A percentile compares a stretch with the other conserved stretches of the same genome.
phyloP scores from a whole-genome alignment of 2,888 invertebrate genomes.

The Thymelicus lineola region DNA sequence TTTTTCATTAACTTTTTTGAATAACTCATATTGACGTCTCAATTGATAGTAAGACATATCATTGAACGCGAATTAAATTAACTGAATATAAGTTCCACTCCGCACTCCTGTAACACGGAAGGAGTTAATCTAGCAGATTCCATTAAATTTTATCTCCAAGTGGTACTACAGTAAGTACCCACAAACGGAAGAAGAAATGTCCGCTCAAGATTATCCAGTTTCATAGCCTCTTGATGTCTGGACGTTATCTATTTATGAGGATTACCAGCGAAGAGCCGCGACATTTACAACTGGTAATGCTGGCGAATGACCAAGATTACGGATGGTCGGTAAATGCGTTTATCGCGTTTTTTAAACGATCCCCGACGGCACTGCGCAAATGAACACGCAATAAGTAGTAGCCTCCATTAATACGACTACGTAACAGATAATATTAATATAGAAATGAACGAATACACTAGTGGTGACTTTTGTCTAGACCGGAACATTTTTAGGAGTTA shows the following conservation, averaged over 20 bases:
- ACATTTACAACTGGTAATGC: conserved; percentile 23
- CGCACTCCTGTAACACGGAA: not conserved
- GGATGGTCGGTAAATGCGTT: conserved; percentile 24
- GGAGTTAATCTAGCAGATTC: not conserved
- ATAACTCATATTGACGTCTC: too few relatives aligned
- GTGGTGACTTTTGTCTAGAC: too few relatives aligned
- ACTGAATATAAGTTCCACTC: too few relatives aligned
- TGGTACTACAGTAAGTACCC: not conserved
- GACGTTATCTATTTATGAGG: conserved; percentile 21
- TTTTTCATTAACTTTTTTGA: too few relatives aligned
- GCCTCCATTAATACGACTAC: not conserved
- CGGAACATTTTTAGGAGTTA: too few relatives aligned
- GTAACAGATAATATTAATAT: not conserved
- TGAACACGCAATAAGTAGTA: conserved; percentile 10
- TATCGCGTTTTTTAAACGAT: conserved; percentile 36
- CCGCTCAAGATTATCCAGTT: conserved; percentile 16
- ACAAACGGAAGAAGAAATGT: conserved; percentile 18
- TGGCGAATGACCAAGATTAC: conserved; percentile 20
- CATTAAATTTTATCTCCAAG: not conserved
- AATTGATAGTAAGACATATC: too few relatives aligned
- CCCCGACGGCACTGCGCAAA: conserved; percentile 12
- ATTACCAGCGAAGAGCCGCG: conserved; percentile 14
- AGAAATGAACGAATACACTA: too few relatives aligned
- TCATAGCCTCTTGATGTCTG: conserved; percentile 12
- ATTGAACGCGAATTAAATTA: too few relatives aligned